Evolutionary conservation across 1,140 invertebrate genomes (phyloP).

Genomic region (Drosophila ogumai): DNA sequence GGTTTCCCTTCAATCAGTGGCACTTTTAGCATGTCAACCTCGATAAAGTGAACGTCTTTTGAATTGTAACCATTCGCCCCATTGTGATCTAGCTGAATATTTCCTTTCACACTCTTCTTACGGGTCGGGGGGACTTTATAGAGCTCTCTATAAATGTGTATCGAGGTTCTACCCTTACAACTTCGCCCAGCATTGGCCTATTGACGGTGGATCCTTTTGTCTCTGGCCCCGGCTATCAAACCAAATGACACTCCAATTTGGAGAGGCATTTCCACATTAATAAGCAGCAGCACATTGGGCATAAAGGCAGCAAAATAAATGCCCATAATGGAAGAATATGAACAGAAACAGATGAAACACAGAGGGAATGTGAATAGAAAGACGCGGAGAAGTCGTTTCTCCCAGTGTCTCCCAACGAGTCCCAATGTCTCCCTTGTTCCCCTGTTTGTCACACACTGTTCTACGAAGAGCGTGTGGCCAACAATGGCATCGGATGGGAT

Average conservation of each 20-base stretch:
- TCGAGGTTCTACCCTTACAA: slow-evolving; percentile 54
- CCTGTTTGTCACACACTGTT: slow-evolving; percentile 73
- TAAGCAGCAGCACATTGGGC: slow-evolving; percentile 70
- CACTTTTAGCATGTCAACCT: slow-evolving; percentile 49
- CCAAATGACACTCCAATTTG: slow-evolving; percentile 81
- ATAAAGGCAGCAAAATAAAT: slow-evolving; percentile 74
- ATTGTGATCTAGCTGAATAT: slow-evolving; percentile 35
- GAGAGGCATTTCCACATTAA: slow-evolving; percentile 82
- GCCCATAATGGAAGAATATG: slow-evolving; percentile 52
- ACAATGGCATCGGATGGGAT: slow-evolving; percentile 57
- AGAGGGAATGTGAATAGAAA: slow-evolving; percentile 37
- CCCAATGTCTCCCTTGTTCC: slow-evolving; percentile 41
- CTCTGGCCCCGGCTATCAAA: slow-evolving; percentile 36
- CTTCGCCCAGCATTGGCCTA: slow-evolving; percentile 34
- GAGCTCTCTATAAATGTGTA: slow-evolving; percentile 17
- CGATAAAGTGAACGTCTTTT: slow-evolving; percentile 39
- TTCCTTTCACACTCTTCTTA: slow-evolving; percentile 61
- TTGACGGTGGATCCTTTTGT: slow-evolving; percentile 52
- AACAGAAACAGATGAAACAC: slow-evolving; percentile 30
- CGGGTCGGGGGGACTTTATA: slow-evolving; percentile 30
- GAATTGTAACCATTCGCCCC: slow-evolving; percentile 40
- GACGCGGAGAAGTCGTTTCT: slow-evolving; percentile 68
- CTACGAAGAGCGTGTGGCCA: slow-evolving; percentile 80
- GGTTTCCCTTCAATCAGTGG: slow-evolving; percentile 31
- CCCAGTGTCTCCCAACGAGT: slow-evolving; percentile 35